phyloP scores from a whole-genome alignment of 1,140 invertebrate genomes.

The Diploscapter pachys region DNA sequence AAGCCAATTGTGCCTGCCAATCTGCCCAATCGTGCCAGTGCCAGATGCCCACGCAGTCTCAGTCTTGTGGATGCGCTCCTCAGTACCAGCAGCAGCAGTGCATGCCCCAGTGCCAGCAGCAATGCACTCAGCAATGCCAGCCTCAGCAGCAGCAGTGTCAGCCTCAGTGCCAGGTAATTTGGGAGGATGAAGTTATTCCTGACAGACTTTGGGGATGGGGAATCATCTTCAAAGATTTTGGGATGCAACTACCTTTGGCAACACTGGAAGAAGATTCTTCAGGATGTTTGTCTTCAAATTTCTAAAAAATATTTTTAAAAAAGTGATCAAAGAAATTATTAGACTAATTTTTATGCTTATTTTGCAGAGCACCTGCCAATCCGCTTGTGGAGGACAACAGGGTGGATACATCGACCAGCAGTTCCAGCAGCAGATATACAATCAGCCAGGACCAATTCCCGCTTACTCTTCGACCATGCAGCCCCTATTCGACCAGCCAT shows the following conservation, averaged over 20 bases:
- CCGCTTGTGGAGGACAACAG: not conserved
- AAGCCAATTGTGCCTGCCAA: conserved; percentile 16
- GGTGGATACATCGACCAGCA: conserved; percentile 9
- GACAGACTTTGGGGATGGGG: not conserved
- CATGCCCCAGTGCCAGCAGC: conserved; percentile 5
- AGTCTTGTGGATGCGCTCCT: conserved; percentile 5
- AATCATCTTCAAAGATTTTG: not conserved
- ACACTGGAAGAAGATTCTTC: too few relatives aligned
- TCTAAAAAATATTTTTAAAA: not conserved
- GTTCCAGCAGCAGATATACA: conserved; percentile 13
- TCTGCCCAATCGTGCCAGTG: conserved; percentile 12
- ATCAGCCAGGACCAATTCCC: conserved; percentile 6
- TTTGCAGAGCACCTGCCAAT: conserved; percentile 1
- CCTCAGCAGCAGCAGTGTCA: conserved; percentile 7
- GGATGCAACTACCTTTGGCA: not conserved
- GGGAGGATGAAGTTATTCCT: conserved; percentile 4
- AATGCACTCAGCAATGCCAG: not conserved
- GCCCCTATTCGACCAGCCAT: not conserved
- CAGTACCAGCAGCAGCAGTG: conserved; percentile 19
- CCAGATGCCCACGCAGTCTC: conserved; percentile 1
- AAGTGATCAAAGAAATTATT: not conserved
- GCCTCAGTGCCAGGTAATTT: conserved; percentile 7
- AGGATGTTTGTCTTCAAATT: too few relatives aligned
- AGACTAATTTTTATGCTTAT: not conserved
- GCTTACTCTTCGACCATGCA: conserved; percentile 12